Conservation (phyloP, 2,888 invertebrate species). For the Odontothrips loti region DNA sequence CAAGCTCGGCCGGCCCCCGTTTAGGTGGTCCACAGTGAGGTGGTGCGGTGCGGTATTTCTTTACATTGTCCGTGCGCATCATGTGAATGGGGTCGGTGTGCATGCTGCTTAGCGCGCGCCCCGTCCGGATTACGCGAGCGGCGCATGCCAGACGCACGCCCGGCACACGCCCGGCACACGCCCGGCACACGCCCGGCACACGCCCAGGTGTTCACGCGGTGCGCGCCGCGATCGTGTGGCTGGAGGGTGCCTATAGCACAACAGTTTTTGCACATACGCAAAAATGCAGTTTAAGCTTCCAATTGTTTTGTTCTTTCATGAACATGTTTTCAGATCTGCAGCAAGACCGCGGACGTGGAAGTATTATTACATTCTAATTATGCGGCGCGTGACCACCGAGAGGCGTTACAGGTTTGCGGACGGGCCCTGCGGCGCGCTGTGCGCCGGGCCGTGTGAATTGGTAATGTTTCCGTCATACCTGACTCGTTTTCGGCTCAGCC, state of each 20-base stretch:
- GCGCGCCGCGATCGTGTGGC: too few relatives aligned
- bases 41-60: not conserved
- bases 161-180: too few relatives aligned
- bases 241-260: too few relatives aligned
- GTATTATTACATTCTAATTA: too few relatives aligned
- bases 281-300: too few relatives aligned
- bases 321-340: too few relatives aligned
- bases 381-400: not conserved
- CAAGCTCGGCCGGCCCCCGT: not conserved
- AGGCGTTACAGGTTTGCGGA: not conserved
- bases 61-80: slow-evolving; percentile 6
- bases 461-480: not conserved
- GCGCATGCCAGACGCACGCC: too few relatives aligned
- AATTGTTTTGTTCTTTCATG: too few relatives aligned
- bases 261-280: too few relatives aligned
- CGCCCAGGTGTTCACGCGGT: too few relatives aligned
- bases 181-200: too few relatives aligned
- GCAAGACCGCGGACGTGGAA: too few relatives aligned
- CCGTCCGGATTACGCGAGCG: not conserved
- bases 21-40: not conserved
- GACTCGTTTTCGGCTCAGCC: not conserved
- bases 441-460: not conserved
- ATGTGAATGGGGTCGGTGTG: slow-evolving; percentile 9
- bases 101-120: not conserved
- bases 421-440: not conserved